These are phyloP conservation scores for Oegoconia quadripuncta DNA, from an alignment of 2,888 invertebrate species.

Conservation along the genomic window DNA sequence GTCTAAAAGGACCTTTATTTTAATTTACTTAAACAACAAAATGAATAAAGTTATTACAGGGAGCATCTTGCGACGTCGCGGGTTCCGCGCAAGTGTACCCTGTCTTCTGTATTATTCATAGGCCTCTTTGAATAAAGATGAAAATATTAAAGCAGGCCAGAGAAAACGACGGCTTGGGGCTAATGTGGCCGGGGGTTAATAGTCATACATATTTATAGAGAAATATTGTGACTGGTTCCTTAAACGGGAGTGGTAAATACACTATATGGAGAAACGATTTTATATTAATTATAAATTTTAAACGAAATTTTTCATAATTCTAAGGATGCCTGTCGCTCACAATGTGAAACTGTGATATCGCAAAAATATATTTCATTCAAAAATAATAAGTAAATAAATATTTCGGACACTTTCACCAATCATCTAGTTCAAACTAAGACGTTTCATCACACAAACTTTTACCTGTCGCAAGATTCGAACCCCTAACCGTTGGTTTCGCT, in stretches of 20 bases:
- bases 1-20: conserved; percentile 27
- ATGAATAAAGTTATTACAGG: conserved; percentile 55
- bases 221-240: conserved; percentile 37
- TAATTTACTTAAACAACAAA: conserved; percentile 60
- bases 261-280: conserved; percentile 7
- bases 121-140: conserved; percentile 75
- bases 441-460: too few relatives aligned
- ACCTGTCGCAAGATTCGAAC: too few relatives aligned
- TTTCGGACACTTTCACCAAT: too few relatives aligned
- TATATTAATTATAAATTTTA: too few relatives aligned
- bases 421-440: too few relatives aligned
- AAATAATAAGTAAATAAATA: too few relatives aligned
- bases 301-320: too few relatives aligned
- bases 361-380: too few relatives aligned
- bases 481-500: too few relatives aligned
- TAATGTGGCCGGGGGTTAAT: conserved; percentile 64
- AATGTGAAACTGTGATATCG: too few relatives aligned
- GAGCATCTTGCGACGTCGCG: conserved; percentile 51
- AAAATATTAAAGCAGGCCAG: conserved; percentile 69
- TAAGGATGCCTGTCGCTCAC: too few relatives aligned
- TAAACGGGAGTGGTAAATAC: conserved; percentile 13
- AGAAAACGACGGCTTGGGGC: conserved; percentile 54
- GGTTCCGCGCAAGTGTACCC: conserved; percentile 29
- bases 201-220: conserved; percentile 69
- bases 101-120: conserved; percentile 67